Evolutionary conservation across 2,797 vertebrate genomes (phyloP), one percentile per base, ranked within the genome.

Genomic region (Apogon hyalosoma): DNA sequence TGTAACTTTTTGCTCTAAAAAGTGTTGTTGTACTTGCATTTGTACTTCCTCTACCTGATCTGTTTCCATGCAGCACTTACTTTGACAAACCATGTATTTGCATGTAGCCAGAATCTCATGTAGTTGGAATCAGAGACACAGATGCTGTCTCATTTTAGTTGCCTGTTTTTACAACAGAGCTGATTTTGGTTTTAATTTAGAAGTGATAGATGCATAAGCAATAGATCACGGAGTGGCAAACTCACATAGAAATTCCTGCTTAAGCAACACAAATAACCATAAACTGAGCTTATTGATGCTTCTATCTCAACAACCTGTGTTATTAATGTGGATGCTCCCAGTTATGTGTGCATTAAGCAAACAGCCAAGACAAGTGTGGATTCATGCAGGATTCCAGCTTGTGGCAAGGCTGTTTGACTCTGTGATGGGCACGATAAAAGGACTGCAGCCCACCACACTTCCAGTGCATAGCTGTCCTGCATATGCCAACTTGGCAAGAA

Each of bases 101-200:
- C 47, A 50, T 69, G 33, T 51, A 7, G 54, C 75, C 83, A 9
- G 43, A 67, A 55, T 66, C 71, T 58, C 6, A 0, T 21, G 63
- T 80, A 59, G 73, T 60, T 82, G 75, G 73, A 79, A 84, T 85
- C 79, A 36, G 33, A 10, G 6, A 36, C 7, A 36, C 33, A 36
- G 9, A 36, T 36, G 5, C 28, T 2, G 28, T 31, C 33, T 10
- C 7, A 36, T 36, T 36, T 28, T 28, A 28, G 6, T 6, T 3
- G 24, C 9, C 8, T 36, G 33, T 36, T 36, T 36, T 36, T 36
- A 36, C 33, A 36, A 10, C 33, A 36, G 33, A 8, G 7, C 33
- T 36, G 33, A 36, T 10, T 36, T 36, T 10, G 9, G 33, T 10
- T 36, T 8, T 36, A 10, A 36, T 36, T 36, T 36, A 36, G 33